Percentiles rank a stretch among this genome's conserved stretches.
Evolutionary conservation across 1,140 invertebrate species (phyloP).

Genomic region (Heterodera carotae): DNA sequence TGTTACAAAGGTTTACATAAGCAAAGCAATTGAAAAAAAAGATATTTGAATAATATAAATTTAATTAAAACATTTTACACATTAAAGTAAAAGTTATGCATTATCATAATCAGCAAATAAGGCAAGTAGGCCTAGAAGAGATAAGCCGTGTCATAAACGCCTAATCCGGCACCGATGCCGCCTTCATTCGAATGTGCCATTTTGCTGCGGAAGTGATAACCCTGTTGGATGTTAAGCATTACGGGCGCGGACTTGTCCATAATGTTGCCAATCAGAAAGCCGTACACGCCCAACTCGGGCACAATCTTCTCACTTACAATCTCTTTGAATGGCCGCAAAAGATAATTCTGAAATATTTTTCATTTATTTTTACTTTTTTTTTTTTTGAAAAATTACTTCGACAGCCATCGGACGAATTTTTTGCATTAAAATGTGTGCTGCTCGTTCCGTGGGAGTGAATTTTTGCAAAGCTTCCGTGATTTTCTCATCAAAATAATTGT

Average conservation of each 20-base stretch:
- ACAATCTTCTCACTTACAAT: constrained; percentile 72
- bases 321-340: constrained; percentile 73
- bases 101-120: too few species aligned
- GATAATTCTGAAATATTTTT: constrained; percentile 75
- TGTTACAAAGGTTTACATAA: too few species aligned
- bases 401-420: constrained; percentile 50
- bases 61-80: too few species aligned
- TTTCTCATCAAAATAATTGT: constrained; percentile 87
- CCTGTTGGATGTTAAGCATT: constrained; percentile 76
- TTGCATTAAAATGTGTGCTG: constrained; percentile 93
- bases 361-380: not conserved
- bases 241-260: constrained; percentile 30
- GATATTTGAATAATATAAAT: too few species aligned
- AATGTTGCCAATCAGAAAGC: constrained; percentile 74
- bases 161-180: constrained; percentile 84
- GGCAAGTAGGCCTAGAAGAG: constrained; percentile 63
- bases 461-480: constrained; percentile 73
- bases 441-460: constrained; percentile 75
- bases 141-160: constrained; percentile 76
- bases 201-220: constrained; percentile 90
- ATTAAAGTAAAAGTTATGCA: too few species aligned
- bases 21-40: too few species aligned
- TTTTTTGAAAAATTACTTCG: constrained; percentile 41
- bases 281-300: constrained; percentile 91
- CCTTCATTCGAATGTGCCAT: constrained; percentile 82